Evolutionary conservation across 2,888 invertebrate species (phyloP), one percentile per base, ranked within the genome.

Genomic region (Brachypterus glaber): DNA sequence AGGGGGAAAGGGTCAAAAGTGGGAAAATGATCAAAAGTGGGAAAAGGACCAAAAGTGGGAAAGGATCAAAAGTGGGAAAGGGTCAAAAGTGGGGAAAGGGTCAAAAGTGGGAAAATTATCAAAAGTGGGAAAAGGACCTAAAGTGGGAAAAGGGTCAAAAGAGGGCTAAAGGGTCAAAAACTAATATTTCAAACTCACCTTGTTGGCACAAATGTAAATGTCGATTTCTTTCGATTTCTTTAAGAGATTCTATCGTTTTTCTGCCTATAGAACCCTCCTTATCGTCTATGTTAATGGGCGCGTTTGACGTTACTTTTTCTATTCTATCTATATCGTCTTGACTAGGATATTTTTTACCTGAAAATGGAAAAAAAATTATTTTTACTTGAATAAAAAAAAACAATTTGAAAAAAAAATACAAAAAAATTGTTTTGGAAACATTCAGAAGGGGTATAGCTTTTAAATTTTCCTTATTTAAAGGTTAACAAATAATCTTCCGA

Each of bases 151-250:
- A n/a, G n/a, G n/a, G n/a, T n/a, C n/a, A n/a, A n/a, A n/a, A n/a
- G n/a, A n/a, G n/a, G n/a, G n/a, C n/a, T n/a, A n/a, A n/a, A n/a
- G n/a, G n/a, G n/a, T n/a, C n/a, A n/a, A n/a, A n/a, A n/a, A n/a
- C n/a, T n/a, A n/a, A n/a, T n/a, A n/a, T n/a, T n/a, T n/a, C n/a
- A 11, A 27, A 27, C 48, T 46, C 66, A 88, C 91, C 91, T 81
- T 91, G 89, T 64, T 90, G 87, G 46, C 86, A 88, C 57, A 92
- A 70, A 72, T 90, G 81, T 50, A 84, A 72, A 57, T 88, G 79
- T 38, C 91, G 70, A 63, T 89, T 90, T 53, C 86, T 76, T 63
- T 92, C 91, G 43, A 92, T 87, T 67, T 91, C 90, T 68, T 82
- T 82, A 41, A 92, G 71, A 49, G 90, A 90, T 52, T 88, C 88